Evolutionary conservation across 1,140 invertebrate species (phyloP).

Genomic region (Paracyclopina nana): DNA sequence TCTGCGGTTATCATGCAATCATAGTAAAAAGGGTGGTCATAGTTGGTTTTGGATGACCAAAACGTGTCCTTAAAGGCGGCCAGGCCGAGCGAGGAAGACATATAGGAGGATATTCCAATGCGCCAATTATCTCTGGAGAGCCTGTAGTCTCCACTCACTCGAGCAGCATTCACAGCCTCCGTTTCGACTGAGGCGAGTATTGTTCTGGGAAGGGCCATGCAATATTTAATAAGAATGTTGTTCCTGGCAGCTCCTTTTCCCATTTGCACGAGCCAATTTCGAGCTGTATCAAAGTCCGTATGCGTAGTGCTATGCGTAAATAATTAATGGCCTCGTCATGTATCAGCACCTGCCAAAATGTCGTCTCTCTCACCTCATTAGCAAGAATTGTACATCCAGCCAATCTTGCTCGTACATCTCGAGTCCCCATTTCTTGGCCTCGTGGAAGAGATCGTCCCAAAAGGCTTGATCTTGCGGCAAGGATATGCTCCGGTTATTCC

Average conservation of each 20-base stretch:
- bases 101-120: slow-evolving; percentile 12
- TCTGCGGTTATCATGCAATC: not conserved
- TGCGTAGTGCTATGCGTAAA: not conserved
- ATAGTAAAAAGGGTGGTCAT: slow-evolving; percentile 4
- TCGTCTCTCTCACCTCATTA: not conserved
- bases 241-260: not conserved
- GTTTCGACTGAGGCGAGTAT: slow-evolving; percentile 5
- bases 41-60: slow-evolving; percentile 8
- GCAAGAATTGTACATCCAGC: not conserved
- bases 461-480: slow-evolving; percentile 16
- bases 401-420: slow-evolving; percentile 16
- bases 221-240: slow-evolving; percentile 16
- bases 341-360: not conserved
- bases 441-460: slow-evolving; percentile 17
- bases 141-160: not conserved
- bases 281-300: not conserved
- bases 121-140: slow-evolving; percentile 9
- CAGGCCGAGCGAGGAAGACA: slow-evolving; percentile 7
- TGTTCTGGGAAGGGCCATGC: slow-evolving; percentile 16
- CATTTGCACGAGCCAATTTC: slow-evolving; percentile 13
- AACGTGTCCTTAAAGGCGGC: slow-evolving; percentile 13
- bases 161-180: not conserved
- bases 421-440: slow-evolving; percentile 16
- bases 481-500: not conserved
- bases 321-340: not conserved